Base-by-base conservation (phyloP, 53 echinoderm and acorn worm species). In the Temnopleurus reevesii region DNA sequence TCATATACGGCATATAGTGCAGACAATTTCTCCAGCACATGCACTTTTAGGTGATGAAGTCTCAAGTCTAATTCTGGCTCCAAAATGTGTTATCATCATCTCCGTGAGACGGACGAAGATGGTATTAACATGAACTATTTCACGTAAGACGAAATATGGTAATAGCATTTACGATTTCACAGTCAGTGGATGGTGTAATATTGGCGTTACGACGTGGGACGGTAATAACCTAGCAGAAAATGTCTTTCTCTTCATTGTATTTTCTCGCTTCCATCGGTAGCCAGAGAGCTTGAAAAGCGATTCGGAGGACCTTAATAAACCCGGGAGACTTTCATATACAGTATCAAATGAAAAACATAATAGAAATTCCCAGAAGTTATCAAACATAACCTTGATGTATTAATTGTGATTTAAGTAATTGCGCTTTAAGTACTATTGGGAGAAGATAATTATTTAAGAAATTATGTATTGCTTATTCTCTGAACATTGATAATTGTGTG, bases 121-220 rank as follows among this genome's bases (percentile, higher is more conserved):
- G n/a, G n/a, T n/a, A n/a, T n/a, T n/a, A n/a, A n/a, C n/a, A n/a
- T n/a, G n/a, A n/a, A n/a, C n/a, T n/a, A n/a, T n/a, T n/a, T n/a
- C n/a, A n/a, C n/a, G 8, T 9, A n/a, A 41, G 71, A 21, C 2
- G n/a, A 41, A 21, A 41, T 25, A 79, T 83, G 83, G 36, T 21
- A 56, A 83, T 54, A 55, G 12, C 83, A 55, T 53, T 31, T n/a
- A 7, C 9, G 21, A 49, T 83, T 83, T 83, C 83, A 83, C 53
- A 55, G 56, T 56, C 83, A 83, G 10, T 55, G 49, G 83, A 83
- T 83, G 83, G 83, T 83, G 83, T 83, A 83, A 83, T 83, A 83
- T 83, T 83, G 83, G 83, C 83, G 83, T 83, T 83, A 55, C 83
- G 83, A 47, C 71, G 71, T 71, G 71, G 71, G 71, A 46, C 79